Base-by-base conservation (phyloP, 2,113 vertebrate genomes). In the Alectura lathami region DNA sequence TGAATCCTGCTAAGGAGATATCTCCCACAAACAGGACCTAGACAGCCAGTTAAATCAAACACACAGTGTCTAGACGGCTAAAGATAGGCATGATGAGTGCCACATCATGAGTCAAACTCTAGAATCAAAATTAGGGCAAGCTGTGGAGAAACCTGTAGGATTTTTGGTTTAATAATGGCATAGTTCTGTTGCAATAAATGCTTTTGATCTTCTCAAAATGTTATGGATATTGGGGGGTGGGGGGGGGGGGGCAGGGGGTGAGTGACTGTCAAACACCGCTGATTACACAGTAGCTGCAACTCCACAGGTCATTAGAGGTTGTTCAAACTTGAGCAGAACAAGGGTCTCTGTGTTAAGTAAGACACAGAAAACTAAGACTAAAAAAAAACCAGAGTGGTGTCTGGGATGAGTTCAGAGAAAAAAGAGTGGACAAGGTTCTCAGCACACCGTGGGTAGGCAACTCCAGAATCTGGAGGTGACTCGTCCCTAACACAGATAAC, bases 41-140 rank as follows among this genome's bases (percentile, higher is more conserved):
- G 72, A 40, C 42, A 78, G 26, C 3, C 56, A 75, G 38, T 89
- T 50, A 5, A 22, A 50, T 56, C 50, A 72, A 91, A 75, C 51
- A 47, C 2, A 12, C 17, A 4, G 1, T 30, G 84, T 75, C 86
- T 79, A 60, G 78, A 56, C 56, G 51, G 51, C 1, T 3, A 73
- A 77, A 84, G 47, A 82, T 11, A 79, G 45, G 23, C 38, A 17
- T 8, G 43, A 75, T 40, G 15, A 88, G 66, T 77, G 17, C 26
- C 29, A 50, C 0, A 0, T 63, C 42, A 67, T 0, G 0, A 63
- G 34, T 59, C 74, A 86, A 86, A 68, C 9, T 21, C 43, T 68
- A 43, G 45, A 73, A 72, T 38, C 10, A 75, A 92, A 96, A 85
- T 64, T 72, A 78, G 7, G 13, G 56, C 42, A 66, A 62, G 3